Evolutionary conservation across 2,797 vertebrate genomes (phyloP).

Genomic region (Rhinophrynus dorsalis): DNA sequence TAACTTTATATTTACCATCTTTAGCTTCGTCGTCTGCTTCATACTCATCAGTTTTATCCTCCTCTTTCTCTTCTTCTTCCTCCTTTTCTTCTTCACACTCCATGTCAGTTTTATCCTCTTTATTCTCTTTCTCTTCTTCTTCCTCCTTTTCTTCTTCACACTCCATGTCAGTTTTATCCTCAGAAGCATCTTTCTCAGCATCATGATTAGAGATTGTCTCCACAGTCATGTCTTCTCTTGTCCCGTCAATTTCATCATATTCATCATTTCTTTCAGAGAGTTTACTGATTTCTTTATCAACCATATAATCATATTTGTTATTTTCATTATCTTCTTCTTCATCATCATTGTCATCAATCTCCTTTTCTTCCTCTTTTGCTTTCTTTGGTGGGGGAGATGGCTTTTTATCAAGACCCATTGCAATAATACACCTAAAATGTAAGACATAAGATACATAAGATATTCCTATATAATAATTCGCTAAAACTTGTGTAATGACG

Average conservation of each 20-base stretch:
- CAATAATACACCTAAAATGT: conserved; percentile 82
- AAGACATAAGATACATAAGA: too few species aligned
- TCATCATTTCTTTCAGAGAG: conserved; percentile 2
- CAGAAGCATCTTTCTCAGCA: conserved; percentile 2
- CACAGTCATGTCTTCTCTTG: not conserved
- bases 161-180: not conserved
- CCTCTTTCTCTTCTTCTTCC: conserved; percentile 46
- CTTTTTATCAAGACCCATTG: conserved; percentile 86
- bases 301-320: conserved; percentile 28
- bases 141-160: not conserved
- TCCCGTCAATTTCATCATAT: conserved; percentile 2
- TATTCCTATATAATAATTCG: too few species aligned
- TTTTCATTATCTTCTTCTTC: conserved; percentile 46
- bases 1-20: conserved; percentile 15
- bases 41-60: conserved; percentile 47
- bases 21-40: conserved; percentile 32
- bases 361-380: conserved; percentile 51
- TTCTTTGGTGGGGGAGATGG: conserved; percentile 73
- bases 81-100: conserved; percentile 37
- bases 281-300: conserved; percentile 2
- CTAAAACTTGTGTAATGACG: too few species aligned
- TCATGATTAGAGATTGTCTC: conserved; percentile 32
- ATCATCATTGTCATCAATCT: conserved; percentile 35
- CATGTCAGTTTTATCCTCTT: conserved; percentile 16
- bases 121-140: not conserved